Evolutionary conservation across 2,797 vertebrate species (phyloP).

Genomic region (Coregonus ussuriensis): DNA sequence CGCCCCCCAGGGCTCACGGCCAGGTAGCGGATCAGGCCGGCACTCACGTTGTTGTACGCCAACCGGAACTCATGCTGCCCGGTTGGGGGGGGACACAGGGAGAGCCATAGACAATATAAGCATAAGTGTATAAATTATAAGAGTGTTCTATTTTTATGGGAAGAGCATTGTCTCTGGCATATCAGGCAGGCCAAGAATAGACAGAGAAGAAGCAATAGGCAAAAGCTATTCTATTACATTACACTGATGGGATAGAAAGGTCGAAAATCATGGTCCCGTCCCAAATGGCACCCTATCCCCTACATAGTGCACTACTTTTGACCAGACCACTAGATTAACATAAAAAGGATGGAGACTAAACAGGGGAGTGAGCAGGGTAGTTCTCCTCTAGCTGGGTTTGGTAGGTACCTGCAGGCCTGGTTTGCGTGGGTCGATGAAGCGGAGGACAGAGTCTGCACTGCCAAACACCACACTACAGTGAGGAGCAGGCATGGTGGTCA

Average conservation of each 20-base stretch:
- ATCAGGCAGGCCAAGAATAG: no score
- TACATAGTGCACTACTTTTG: background rate
- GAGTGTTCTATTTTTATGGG: no score
- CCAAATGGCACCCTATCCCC: background rate
- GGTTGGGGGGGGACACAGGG: background rate
- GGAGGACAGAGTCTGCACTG: conserved; percentile 92
- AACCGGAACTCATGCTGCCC: conserved; percentile 94
- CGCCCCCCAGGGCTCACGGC: conserved; percentile 91
- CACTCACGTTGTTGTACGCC: conserved; percentile 84
- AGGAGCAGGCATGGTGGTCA: conserved; percentile 92
- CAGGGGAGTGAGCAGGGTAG: background rate
- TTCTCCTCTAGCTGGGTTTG: background rate
- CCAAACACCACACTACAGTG: conserved; percentile 90
- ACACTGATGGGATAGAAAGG: background rate
- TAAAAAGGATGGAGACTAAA: background rate
- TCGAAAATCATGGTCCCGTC: background rate
- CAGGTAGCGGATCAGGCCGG: conserved; percentile 94
- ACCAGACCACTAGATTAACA: background rate
- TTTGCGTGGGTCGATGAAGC: conserved; percentile 95
- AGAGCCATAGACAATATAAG: background rate
- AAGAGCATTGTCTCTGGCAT: no score
- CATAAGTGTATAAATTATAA: background rate
- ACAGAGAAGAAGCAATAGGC: background rate
- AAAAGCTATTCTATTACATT: background rate
- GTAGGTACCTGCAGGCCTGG: conserved; percentile 90